A percentile compares a stretch with the other conserved stretches of the same genome.
phyloP scores from a whole-genome alignment of 2,113 vertebrate genomes.

The Prunella himalayana region DNA sequence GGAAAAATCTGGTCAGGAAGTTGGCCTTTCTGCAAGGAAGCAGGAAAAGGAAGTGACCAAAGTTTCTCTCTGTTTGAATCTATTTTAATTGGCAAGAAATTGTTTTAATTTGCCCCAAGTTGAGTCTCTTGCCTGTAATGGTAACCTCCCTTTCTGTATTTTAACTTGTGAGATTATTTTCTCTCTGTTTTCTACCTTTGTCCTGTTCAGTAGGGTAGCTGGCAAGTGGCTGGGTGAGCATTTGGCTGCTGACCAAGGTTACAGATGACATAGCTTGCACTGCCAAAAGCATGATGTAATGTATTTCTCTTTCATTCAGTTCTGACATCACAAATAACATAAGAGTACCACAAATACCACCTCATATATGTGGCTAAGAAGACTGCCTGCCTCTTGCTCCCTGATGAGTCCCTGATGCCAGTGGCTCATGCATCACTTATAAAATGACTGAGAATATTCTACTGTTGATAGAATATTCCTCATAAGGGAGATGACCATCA shows the following conservation, averaged over 20 bases:
- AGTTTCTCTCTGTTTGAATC: background rate
- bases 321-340: background rate
- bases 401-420: background rate
- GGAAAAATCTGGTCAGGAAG: background rate
- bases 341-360: background rate
- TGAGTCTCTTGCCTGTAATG: background rate
- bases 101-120: background rate
- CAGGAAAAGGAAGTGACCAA: background rate
- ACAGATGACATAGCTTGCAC: background rate
- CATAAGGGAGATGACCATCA: background rate
- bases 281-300: background rate
- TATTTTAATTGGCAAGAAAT: background rate
- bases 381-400: background rate
- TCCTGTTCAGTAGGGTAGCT: background rate
- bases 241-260: background rate
- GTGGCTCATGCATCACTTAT: background rate
- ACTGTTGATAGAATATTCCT: background rate
- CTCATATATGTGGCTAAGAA: background rate
- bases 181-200: background rate
- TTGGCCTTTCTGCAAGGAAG: background rate
- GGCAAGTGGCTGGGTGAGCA: background rate
- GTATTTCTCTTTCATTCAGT: background rate
- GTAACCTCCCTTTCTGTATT: background rate
- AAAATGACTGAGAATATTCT: background rate
- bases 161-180: background rate